Base-by-base conservation (phyloP, 2,113 vertebrate species). In the Calidris pugnax region DNA sequence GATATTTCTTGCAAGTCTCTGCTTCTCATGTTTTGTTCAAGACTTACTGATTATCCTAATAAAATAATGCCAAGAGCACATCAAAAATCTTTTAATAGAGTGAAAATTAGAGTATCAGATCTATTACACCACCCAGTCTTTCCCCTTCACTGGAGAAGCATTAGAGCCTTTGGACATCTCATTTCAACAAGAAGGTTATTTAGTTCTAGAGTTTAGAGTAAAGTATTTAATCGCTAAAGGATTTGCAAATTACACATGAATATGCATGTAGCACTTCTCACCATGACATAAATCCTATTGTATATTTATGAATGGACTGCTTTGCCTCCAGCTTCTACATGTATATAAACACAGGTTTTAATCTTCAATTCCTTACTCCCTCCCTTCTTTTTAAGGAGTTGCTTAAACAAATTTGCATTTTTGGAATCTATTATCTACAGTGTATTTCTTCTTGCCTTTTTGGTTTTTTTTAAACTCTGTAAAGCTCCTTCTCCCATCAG, bases 211-310 rank as follows among this genome's bases (percentile, higher is more conserved):
- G 90, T 91, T 73, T 92, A 71, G 73, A 94, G 85, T 86, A 86
- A 97, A 90, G 95, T 74, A 91, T 96, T 96, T 95, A 97, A 96
- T 87, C n/a, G 1, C 92, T 90, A 94, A 94, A 94, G 85, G 89
- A 91, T 91, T 95, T 96, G 89, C 91, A 96, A 97, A 93, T 94
- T 91, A 91, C 84, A 95, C 84, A 97, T 97, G 87, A 93, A 97
- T 94, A 95, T 93, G 93, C 92, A 96, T 95, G 89, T 71, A 78
- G 63, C 93, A 94, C 96, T 97, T 91, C 89, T 95, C 91, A 72
- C 87, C 90, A 80, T 78, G 89, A 94, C 85, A 96, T 90, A 96
- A 95, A 97, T 94, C 90, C 94, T 93, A 94, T 92, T 92, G 89
- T 93, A 92, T 93, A 95, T 92, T 94, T 91, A 93, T 96, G 91